A percentile compares a stretch with the other conserved stretches of the same genome.
phyloP scores from a whole-genome alignment of 1,140 invertebrate genomes.

The Episyrphus balteatus region DNA sequence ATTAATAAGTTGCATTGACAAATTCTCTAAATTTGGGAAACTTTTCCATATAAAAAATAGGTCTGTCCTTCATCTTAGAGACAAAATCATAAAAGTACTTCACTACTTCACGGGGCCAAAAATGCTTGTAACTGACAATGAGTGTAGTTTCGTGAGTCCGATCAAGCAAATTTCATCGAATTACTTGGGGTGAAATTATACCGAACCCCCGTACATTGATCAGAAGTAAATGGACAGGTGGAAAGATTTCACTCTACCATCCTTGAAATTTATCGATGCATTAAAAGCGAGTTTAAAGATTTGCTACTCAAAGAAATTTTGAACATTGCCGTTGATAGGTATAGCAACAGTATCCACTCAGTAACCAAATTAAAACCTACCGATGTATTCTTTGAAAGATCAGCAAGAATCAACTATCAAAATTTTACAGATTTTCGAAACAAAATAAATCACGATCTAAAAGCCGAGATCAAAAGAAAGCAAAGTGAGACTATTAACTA shows the following conservation, averaged over 20 bases:
- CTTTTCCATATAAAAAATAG: conserved; percentile 7
- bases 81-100: conserved; percentile 5
- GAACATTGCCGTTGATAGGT: neutral
- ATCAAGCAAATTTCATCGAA: too few relatives aligned
- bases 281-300: too few relatives aligned
- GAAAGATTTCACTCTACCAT: too few relatives aligned
- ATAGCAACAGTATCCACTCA: neutral
- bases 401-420: neutral
- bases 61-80: conserved; percentile 6
- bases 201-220: too few relatives aligned
- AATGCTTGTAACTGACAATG: conserved; percentile 5
- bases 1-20: conserved; percentile 9
- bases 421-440: neutral
- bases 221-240: too few relatives aligned
- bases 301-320: too few relatives aligned
- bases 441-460: too few relatives aligned
- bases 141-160: neutral
- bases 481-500: too few relatives aligned
- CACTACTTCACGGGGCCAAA: conserved; percentile 7
- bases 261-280: too few relatives aligned
- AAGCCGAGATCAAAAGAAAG: too few relatives aligned
- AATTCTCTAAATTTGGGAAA: conserved; percentile 11
- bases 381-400: conserved; percentile 1
- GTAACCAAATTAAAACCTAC: neutral
- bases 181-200: too few relatives aligned